These are phyloP conservation scores for Cartodere bifasciata DNA, from an alignment of 2,888 invertebrate genomes.

Conservation along the genomic window DNA sequence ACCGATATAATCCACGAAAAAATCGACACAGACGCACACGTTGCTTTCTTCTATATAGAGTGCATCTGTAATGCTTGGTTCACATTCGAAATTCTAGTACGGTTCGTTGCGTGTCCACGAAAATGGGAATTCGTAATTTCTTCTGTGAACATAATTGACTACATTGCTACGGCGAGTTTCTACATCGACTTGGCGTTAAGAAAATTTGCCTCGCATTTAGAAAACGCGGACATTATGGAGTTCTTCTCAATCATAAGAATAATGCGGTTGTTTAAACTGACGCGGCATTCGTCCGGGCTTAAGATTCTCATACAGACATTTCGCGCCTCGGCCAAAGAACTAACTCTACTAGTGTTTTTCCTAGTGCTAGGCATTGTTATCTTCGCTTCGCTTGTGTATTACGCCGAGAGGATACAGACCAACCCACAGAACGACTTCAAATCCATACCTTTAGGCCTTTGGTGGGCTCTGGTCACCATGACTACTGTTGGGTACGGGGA, in stretches of 20 bases:
- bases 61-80: constrained; percentile 99
- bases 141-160: constrained; percentile 96
- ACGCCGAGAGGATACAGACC: constrained; percentile 84
- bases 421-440: constrained; percentile 96
- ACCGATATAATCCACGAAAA: constrained; percentile 80
- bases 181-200: constrained; percentile 88
- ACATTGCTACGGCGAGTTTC: constrained; percentile 96
- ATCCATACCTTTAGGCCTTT: constrained; percentile 92
- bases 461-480: constrained; percentile 99
- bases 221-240: constrained; percentile 92
- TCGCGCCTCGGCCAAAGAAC: constrained; percentile 92
- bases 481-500: constrained; percentile 97
- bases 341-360: constrained; percentile 93
- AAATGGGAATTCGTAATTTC: constrained; percentile 91
- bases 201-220: constrained; percentile 79
- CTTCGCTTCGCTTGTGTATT: constrained; percentile 96
- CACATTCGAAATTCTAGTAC: constrained; percentile 80
- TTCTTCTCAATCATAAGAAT: constrained; percentile 97
- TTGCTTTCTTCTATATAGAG: constrained; percentile 97
- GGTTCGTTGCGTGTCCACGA: constrained; percentile 83
- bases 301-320: constrained; percentile 98
- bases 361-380: constrained; percentile 95
- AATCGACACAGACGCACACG: constrained; percentile 87
- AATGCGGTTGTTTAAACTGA: constrained; percentile 93
- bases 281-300: constrained; percentile 91